phyloP scores from a whole-genome alignment of 2,888 invertebrate genomes.

The Yponomeuta cagnagella region DNA sequence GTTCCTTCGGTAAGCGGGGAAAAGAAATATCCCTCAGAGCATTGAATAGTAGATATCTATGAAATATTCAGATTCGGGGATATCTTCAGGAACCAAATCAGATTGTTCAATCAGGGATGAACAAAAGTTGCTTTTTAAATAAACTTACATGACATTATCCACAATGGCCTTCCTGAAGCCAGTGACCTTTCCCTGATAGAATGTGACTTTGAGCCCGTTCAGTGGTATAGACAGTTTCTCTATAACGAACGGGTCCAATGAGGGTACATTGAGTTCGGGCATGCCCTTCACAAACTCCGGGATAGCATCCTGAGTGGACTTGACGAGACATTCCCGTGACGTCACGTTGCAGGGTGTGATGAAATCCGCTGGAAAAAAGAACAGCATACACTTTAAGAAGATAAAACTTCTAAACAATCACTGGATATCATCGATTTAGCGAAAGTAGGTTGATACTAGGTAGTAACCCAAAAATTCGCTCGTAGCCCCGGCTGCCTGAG shows the following conservation, averaged over 20 bases:
- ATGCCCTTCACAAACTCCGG: slow-evolving; percentile 60
- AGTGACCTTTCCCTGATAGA: slow-evolving; percentile 55
- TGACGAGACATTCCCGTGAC: slow-evolving; percentile 44
- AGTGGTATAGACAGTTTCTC: slow-evolving; percentile 54
- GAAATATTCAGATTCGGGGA: no score
- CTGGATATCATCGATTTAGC: no score
- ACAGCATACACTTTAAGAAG: background rate
- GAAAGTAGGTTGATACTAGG: no score
- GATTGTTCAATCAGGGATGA: no score
- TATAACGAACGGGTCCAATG: slow-evolving; percentile 58
- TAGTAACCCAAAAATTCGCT: no score
- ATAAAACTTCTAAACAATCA: no score
- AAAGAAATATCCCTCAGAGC: no score
- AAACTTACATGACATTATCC: slow-evolving; percentile 57
- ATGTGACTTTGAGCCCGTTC: slow-evolving; percentile 55
- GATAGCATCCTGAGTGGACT: slow-evolving; percentile 54
- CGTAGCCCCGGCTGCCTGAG: no score
- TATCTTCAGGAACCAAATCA: no score
- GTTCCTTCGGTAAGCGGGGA: no score
- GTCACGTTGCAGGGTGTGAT: slow-evolving; percentile 59
- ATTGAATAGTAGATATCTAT: no score
- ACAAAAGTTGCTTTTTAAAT: background rate
- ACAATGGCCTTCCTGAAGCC: slow-evolving; percentile 60
- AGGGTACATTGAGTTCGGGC: slow-evolving; percentile 42
- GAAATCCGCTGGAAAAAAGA: slow-evolving; percentile 50